A percentile compares a stretch with the other conserved stretches of the same genome.
Conservation (phyloP, 1,140 invertebrate genomes). For the Laodelphax striatellus region DNA sequence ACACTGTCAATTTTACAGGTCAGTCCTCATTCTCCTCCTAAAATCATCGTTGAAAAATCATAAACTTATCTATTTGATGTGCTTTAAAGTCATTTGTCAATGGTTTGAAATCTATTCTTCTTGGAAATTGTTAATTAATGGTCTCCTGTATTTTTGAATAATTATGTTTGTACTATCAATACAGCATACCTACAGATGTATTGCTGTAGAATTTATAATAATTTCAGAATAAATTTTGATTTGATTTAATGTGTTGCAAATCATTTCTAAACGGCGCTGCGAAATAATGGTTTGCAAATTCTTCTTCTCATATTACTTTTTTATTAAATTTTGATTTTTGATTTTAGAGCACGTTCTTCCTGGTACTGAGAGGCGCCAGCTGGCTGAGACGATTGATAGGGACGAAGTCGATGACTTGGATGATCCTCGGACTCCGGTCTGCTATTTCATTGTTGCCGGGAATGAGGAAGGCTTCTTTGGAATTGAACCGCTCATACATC, state of each 20-base stretch:
- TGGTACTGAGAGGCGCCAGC: slow-evolving; percentile 48
- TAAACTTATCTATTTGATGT: neutral
- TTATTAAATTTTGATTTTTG: neutral
- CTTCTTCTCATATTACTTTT: too few species aligned
- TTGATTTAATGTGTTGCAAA: too few species aligned
- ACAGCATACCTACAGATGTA: too few species aligned
- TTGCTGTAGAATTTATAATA: too few species aligned
- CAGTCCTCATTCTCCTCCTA: slow-evolving; percentile 15
- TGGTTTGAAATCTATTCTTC: neutral
- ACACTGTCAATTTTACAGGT: slow-evolving; percentile 62
- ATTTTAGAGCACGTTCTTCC: slow-evolving; percentile 55
- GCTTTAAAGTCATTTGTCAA: neutral
- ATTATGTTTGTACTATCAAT: too few species aligned
- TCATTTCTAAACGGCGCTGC: too few species aligned
- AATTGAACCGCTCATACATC: slow-evolving; percentile 60
- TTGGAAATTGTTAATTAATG: too few species aligned
- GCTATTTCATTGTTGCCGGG: slow-evolving; percentile 76
- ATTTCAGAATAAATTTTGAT: too few species aligned
- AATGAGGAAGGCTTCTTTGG: slow-evolving; percentile 61
- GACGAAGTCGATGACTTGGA: slow-evolving; percentile 72
- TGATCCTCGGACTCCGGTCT: slow-evolving; percentile 61
- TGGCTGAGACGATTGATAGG: slow-evolving; percentile 75
- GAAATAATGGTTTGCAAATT: neutral
- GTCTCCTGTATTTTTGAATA: too few species aligned
- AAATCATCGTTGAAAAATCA: neutral